Percentiles rank a stretch among this genome's conserved stretches.
Conservation (phyloP, 2,113 vertebrate genomes). For the Holacanthus passer region DNA sequence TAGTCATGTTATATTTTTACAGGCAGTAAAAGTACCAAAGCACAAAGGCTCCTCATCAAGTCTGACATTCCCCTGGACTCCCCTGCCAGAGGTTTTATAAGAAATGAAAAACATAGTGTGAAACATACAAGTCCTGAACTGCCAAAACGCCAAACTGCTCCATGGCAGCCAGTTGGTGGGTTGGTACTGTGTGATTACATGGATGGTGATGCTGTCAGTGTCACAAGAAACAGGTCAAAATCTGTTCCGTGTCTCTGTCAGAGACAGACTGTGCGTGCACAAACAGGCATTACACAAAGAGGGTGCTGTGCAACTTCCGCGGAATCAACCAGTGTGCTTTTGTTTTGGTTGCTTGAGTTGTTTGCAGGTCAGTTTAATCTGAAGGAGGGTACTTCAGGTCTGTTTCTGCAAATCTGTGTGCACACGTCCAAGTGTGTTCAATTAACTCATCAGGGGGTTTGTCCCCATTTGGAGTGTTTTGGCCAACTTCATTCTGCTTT, state of each 20-base stretch:
- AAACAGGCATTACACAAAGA: background rate
- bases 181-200: slow-evolving; percentile 34
- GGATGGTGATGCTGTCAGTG: slow-evolving; percentile 31
- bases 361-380: slow-evolving; percentile 22
- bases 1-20: slow-evolving; percentile 50
- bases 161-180: slow-evolving; percentile 27
- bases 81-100: slow-evolving; percentile 61
- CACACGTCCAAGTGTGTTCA: slow-evolving; percentile 39
- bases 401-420: slow-evolving; percentile 42
- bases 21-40: slow-evolving; percentile 43
- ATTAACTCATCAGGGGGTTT: slow-evolving; percentile 59
- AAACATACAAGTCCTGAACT: slow-evolving; percentile 39
- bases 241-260: background rate
- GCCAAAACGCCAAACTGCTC: slow-evolving; percentile 22
- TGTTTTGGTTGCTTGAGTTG: slow-evolving; percentile 22
- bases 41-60: slow-evolving; percentile 54
- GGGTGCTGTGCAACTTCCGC: slow-evolving; percentile 6
- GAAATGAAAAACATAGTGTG: slow-evolving; percentile 46
- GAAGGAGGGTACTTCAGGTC: slow-evolving; percentile 53
- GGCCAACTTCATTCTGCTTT: slow-evolving; percentile 55
- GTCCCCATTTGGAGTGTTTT: slow-evolving; percentile 70
- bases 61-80: slow-evolving; percentile 37
- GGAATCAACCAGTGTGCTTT: background rate
- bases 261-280: background rate
- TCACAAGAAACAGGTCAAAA: slow-evolving; percentile 19